Conservation (phyloP, 2,888 invertebrate species). For the Sycophila texana region DNA sequence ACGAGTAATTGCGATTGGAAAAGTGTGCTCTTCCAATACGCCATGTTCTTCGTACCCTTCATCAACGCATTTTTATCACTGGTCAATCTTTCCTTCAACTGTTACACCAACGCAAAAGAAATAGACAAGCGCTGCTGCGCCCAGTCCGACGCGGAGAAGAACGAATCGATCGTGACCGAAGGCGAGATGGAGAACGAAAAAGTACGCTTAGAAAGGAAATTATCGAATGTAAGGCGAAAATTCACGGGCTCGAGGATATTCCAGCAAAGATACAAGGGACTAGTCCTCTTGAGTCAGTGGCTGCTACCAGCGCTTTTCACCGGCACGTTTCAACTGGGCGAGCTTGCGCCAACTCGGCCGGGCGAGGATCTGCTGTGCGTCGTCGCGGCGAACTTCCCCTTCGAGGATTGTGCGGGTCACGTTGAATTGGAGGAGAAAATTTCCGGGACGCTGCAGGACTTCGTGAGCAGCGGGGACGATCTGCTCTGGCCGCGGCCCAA, state of each 20-base stretch:
- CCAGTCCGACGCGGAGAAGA: not conserved
- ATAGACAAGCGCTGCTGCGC: not conserved
- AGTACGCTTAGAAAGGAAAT: not conserved
- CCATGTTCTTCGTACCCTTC: constrained; percentile 69
- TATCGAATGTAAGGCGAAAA: not conserved
- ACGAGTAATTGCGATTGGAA: constrained; percentile 60
- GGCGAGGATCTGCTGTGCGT: constrained; percentile 60
- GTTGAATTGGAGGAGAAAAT: not conserved
- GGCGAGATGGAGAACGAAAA: too few species aligned
- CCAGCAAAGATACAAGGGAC: constrained; percentile 33
- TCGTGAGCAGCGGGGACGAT: constrained; percentile 57
- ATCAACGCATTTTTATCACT: constrained; percentile 70
- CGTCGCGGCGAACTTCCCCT: constrained; percentile 63
- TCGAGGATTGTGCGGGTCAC: constrained; percentile 61
- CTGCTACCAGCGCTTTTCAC: constrained; percentile 65
- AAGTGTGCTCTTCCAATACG: constrained; percentile 65
- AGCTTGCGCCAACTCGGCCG: constrained; percentile 38
- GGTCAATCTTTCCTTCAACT: constrained; percentile 65
- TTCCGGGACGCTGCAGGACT: constrained; percentile 51
- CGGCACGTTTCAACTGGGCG: constrained; percentile 61
- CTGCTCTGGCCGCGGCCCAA: constrained; percentile 42
- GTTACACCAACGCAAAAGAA: constrained; percentile 58
- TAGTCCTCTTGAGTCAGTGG: constrained; percentile 68
- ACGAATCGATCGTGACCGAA: not conserved
- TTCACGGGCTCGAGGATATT: constrained; percentile 47